phyloP scores from a whole-genome alignment of 2,797 vertebrate genomes.

The Paguma larvata region DNA sequence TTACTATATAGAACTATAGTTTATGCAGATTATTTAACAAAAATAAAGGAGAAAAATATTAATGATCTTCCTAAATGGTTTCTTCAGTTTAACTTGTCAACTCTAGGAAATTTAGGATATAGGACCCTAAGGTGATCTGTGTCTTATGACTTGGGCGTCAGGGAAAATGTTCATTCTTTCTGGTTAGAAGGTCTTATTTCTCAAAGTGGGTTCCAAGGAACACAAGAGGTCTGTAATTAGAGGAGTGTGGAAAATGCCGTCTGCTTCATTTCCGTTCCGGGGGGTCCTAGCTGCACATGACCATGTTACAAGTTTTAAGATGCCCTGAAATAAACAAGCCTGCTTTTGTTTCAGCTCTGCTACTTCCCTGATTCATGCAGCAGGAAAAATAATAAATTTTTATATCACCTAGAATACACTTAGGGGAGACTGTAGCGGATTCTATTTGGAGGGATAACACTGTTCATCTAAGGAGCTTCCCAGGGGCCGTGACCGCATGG shows the following conservation, averaged over 20 bases:
- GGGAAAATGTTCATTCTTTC: not conserved
- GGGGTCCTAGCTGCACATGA: too few species aligned
- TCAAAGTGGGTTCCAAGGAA: not conserved
- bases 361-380: not conserved
- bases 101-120: not conserved
- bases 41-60: not conserved
- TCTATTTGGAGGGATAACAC: not conserved
- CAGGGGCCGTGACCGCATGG: not conserved
- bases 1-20: not conserved
- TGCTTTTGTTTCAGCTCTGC: not conserved
- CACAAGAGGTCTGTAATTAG: not conserved
- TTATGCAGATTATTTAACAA: not conserved
- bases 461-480: not conserved
- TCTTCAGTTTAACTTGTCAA: not conserved
- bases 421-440: not conserved
- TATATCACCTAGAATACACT: not conserved
- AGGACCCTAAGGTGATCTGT: not conserved
- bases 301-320: not conserved
- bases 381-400: not conserved
- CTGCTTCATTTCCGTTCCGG: not conserved
- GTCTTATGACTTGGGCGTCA: not conserved
- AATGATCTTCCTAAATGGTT: not conserved
- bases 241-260: not conserved
- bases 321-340: not conserved
- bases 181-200: not conserved